Evolutionary conservation across 92 coral and sea anemone species (phyloP).

Genomic region (Montipora capitata): DNA sequence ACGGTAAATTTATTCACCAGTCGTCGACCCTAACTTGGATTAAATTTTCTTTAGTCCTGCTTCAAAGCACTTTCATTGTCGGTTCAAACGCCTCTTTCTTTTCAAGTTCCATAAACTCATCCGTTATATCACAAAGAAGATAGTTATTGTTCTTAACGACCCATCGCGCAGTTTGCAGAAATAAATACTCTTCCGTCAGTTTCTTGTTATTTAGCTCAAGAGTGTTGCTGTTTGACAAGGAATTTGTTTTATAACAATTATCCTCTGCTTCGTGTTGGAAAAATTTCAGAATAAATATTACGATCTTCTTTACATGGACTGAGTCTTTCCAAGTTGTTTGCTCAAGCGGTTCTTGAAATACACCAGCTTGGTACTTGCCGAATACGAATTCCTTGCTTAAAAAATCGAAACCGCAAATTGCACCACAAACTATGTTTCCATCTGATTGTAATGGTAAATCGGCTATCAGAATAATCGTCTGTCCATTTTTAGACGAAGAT

Average conservation of each 20-base stretch:
- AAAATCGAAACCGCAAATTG: constrained; percentile 22
- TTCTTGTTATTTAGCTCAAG: background rate
- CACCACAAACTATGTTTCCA: constrained; percentile 15
- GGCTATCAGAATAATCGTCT: background rate
- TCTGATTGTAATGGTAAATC: constrained; percentile 21
- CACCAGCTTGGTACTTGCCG: constrained; percentile 17
- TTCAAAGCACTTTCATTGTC: background rate
- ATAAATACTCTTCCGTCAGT: background rate
- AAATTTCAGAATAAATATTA: background rate
- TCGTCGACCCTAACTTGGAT: too few relatives aligned
- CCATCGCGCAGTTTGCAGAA: constrained; percentile 32
- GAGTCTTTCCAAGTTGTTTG: constrained; percentile 5
- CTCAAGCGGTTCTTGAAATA: constrained; percentile 24
- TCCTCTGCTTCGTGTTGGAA: background rate
- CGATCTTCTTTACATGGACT: constrained; percentile 6
- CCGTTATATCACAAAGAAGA: constrained; percentile 7
- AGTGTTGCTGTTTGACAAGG: background rate
- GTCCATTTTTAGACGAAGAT: background rate
- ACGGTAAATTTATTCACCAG: too few relatives aligned
- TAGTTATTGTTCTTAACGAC: constrained; percentile 8
- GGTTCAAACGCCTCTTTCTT: constrained; percentile 12
- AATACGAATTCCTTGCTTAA: constrained; percentile 16
- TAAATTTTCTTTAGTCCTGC: background rate
- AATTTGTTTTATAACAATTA: background rate
- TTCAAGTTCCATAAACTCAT: constrained; percentile 10